A percentile compares a stretch with the other conserved stretches of the same genome.
These are phyloP conservation scores for Gadopsis bispinosus DNA, from an alignment of 2,797 vertebrate species.

Conservation along the genomic window DNA sequence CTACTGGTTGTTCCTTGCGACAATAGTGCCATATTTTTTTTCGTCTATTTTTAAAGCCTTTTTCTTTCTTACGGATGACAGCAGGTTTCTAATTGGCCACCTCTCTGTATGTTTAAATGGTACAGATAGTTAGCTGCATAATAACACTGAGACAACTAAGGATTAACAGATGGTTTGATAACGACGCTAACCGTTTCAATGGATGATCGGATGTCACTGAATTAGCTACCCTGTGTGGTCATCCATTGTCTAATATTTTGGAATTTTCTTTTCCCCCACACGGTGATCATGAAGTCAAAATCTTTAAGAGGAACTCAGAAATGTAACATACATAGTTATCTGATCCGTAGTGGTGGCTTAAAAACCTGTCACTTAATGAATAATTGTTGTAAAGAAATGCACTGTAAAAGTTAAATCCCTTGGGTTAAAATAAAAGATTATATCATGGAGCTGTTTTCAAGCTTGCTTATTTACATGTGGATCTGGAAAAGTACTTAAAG, in stretches of 20 bases:
- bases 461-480: conserved; percentile 7
- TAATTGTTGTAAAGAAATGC: conserved; percentile 89
- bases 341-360: conserved; percentile 85
- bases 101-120: conserved; percentile 74
- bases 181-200: conserved; percentile 54
- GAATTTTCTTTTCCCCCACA: conserved; percentile 58
- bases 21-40: conserved; percentile 84
- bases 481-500: neutral
- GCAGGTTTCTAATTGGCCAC: conserved; percentile 80
- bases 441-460: conserved; percentile 61
- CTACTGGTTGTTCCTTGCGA: conserved; percentile 79
- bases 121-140: conserved; percentile 81
- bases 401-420: conserved; percentile 88
- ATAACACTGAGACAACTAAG: conserved; percentile 68
- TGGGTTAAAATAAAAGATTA: conserved; percentile 87
- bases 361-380: conserved; percentile 83
- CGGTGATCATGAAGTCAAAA: conserved; percentile 78
- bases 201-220: conserved; percentile 59
- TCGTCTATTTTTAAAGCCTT: conserved; percentile 66
- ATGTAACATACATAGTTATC: conserved; percentile 85
- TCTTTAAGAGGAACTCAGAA: conserved; percentile 76
- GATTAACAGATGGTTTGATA: conserved; percentile 64
- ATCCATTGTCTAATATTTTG: conserved; percentile 66
- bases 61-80: conserved; percentile 70
- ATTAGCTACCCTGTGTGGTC: conserved; percentile 63